Conservation (phyloP, 2,113 vertebrate species). For the Mobula birostris region DNA sequence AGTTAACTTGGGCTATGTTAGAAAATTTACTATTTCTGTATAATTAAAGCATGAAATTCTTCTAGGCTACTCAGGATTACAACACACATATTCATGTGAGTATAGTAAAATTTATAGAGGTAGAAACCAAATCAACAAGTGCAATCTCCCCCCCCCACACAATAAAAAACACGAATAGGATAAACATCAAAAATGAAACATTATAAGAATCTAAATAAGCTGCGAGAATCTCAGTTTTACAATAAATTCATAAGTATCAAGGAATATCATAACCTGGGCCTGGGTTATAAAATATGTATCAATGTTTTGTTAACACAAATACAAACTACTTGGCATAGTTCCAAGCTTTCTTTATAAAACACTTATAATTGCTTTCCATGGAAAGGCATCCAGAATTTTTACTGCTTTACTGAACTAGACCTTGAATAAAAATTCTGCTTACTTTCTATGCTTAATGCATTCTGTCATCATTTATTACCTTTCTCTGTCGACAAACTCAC, state of each 20-base stretch:
- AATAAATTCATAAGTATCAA: not conserved
- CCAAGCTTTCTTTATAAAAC: not conserved
- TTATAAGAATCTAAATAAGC: not conserved
- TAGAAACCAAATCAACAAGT: not conserved
- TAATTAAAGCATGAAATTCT: not conserved
- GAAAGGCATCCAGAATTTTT: not conserved
- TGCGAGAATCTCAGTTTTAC: not conserved
- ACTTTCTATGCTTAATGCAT: not conserved
- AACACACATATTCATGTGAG: no score
- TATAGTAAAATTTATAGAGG: not conserved
- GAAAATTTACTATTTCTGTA: not conserved
- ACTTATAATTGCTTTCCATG: not conserved
- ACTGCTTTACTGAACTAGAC: not conserved
- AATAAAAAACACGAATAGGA: not conserved
- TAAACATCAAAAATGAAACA: not conserved
- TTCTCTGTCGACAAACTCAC: not conserved
- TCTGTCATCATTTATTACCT: not conserved
- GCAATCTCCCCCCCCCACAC: not conserved
- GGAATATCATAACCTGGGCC: not conserved
- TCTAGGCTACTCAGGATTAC: not conserved
- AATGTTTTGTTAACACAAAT: not conserved
- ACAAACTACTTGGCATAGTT: not conserved
- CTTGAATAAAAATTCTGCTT: not conserved
- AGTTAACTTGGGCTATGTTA: not conserved
- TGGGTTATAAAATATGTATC: not conserved